Base-by-base conservation (phyloP, 2,888 invertebrate species). In the Leistus spinibarbis region DNA sequence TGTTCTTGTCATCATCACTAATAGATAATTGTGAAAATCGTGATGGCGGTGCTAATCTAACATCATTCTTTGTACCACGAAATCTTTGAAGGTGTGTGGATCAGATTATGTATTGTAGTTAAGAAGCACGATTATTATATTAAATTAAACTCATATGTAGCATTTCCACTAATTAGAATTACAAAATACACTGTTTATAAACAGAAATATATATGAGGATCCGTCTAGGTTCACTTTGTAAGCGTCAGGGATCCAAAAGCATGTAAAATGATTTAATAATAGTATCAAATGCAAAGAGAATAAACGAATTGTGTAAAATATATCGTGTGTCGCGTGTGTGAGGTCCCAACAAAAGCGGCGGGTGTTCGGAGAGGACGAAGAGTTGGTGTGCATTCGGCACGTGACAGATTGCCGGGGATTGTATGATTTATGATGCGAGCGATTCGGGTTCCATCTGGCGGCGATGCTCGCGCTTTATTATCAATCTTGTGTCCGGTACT, bases 321-420 rank as follows among this genome's bases (percentile, higher is more conserved):
- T n/a, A n/a, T n/a, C n/a, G 7, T 57, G 19, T 68, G 56, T 68
- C 62, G n/a, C n/a, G 63, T 54, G 70, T 62, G 65, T 65, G 72
- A 57, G 65, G 65, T 72, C 72, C 19, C 16, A 57, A 57, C 57
- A 4, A 19, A 16, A 16, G 10, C 40, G 1, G 40, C 40, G 13
- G 13, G 10, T 40, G 40, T 7, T 40, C 13, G 1, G 40, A 40
- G 40, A 13, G 40, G 40, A 40, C n/a, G n/a, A 40, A 40, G 4
- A 40, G 40, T 40, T 40, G 20, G 17, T 17, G 17, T 60, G 20
- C 60, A 60, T 60, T 60, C 40, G 63, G 62, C 64, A 54, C 54
- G 24, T 73, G 73, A 73, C 73, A 73, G 67, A 73, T 73, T 73
- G 73, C 73, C 66, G 54, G 67, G 71, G 40, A 73, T 73, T 73